phyloP scores from a whole-genome alignment of 1,140 invertebrate species.

The Thaumatotibia leucotreta region DNA sequence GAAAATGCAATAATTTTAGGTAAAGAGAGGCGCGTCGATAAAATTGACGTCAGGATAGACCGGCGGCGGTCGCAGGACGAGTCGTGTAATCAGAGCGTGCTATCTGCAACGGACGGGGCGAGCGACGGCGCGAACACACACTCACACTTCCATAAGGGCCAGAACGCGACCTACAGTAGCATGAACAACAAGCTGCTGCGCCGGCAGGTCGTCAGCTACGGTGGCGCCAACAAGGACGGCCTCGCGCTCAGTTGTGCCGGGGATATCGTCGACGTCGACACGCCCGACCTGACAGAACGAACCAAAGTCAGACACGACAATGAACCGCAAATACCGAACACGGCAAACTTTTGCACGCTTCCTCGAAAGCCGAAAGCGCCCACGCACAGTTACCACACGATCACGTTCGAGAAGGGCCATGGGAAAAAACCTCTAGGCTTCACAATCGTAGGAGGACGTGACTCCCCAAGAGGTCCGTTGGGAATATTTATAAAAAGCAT shows the following conservation, averaged over 20 bases:
- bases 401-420: constrained; percentile 89
- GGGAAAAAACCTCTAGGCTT: constrained; percentile 92
- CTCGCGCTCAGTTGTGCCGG: constrained; percentile 65
- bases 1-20: constrained; percentile 78
- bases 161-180: constrained; percentile 77
- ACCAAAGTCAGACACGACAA: constrained; percentile 48
- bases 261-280: constrained; percentile 66
- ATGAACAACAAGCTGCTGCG: constrained; percentile 78
- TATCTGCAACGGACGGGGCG: constrained; percentile 65
- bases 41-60: constrained; percentile 63
- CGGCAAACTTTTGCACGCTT: constrained; percentile 83
- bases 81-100: constrained; percentile 60
- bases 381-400: constrained; percentile 83
- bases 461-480: constrained; percentile 91
- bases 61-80: constrained; percentile 59
- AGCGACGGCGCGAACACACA: constrained; percentile 61
- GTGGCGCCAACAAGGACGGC: constrained; percentile 63
- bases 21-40: constrained; percentile 67
- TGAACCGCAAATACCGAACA: constrained; percentile 71
- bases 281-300: constrained; percentile 46
- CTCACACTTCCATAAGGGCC: constrained; percentile 78
- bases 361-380: constrained; percentile 82
- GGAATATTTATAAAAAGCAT: constrained; percentile 95
- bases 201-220: constrained; percentile 75
- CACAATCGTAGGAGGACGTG: constrained; percentile 93